These are phyloP conservation scores for Pristionchus pacificus DNA, from an alignment of 1,140 invertebrate genomes.

Conservation along the genomic window DNA sequence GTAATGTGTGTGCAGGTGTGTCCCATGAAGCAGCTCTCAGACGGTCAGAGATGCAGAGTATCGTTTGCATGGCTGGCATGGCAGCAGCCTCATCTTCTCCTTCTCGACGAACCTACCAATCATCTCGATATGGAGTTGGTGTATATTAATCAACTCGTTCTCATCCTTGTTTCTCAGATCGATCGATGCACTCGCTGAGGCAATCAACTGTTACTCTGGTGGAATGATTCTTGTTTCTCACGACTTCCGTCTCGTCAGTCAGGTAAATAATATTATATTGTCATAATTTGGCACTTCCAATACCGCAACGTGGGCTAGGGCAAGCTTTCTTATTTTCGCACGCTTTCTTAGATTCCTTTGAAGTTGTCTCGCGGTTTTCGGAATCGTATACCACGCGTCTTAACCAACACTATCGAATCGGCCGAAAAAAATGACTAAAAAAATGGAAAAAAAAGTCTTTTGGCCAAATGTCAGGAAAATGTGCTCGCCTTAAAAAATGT, in stretches of 20 bases:
- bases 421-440: too few species aligned
- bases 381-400: too few species aligned
- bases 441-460: too few species aligned
- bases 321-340: neutral
- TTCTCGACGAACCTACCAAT: constrained; percentile 97
- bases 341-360: too few species aligned
- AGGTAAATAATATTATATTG: constrained; percentile 65
- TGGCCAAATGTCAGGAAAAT: too few species aligned
- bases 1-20: constrained; percentile 70
- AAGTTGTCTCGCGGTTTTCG: too few species aligned
- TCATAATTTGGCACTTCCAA: constrained; percentile 24
- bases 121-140: constrained; percentile 92
- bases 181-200: constrained; percentile 94
- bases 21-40: constrained; percentile 91
- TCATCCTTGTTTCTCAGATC: constrained; percentile 53
- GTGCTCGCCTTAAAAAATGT: too few species aligned
- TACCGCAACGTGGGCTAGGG: too few species aligned
- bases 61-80: constrained; percentile 95
- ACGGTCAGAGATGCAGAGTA: constrained; percentile 94
- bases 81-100: constrained; percentile 85
- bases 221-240: constrained; percentile 95
- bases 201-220: constrained; percentile 94
- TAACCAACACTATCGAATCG: neutral
- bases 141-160: neutral
- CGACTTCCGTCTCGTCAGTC: constrained; percentile 95